Conservation (phyloP, 2,888 invertebrate species). For the Horisme vitalbata region DNA sequence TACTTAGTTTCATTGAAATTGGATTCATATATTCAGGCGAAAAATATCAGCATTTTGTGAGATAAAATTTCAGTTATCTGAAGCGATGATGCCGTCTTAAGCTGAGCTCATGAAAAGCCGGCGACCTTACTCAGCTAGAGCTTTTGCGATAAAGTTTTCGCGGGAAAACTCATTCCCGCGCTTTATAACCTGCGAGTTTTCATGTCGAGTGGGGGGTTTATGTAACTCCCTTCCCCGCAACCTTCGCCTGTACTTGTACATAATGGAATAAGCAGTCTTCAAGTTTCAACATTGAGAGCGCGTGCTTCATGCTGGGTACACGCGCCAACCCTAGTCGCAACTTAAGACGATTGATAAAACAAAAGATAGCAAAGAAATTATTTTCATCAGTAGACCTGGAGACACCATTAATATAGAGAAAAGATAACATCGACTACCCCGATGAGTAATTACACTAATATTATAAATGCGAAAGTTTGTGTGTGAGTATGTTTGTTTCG, state of each 20-base stretch:
- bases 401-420: no score
- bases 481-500: no score
- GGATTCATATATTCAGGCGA: background rate
- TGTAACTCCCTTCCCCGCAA: constrained; percentile 46
- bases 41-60: constrained; percentile 12
- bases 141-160: constrained; percentile 71
- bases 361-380: background rate
- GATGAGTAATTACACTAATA: no score
- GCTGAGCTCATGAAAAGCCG: constrained; percentile 58
- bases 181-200: constrained; percentile 70
- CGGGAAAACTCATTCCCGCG: constrained; percentile 78
- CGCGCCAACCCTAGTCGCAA: constrained; percentile 30
- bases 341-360: constrained; percentile 10
- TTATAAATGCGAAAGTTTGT: no score
- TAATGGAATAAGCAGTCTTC: constrained; percentile 55
- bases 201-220: constrained; percentile 55
- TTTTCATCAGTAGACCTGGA: no score
- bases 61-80: constrained; percentile 28
- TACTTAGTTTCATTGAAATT: background rate
- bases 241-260: constrained; percentile 48
- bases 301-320: constrained; percentile 48
- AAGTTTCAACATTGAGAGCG: constrained; percentile 56
- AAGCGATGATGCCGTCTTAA: constrained; percentile 33
- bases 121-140: constrained; percentile 45
- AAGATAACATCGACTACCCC: no score